Evolutionary conservation across 2,113 vertebrate genomes (phyloP), one percentile per base, ranked within the genome.

Genomic region (Poeciliopsis occidentalis): DNA sequence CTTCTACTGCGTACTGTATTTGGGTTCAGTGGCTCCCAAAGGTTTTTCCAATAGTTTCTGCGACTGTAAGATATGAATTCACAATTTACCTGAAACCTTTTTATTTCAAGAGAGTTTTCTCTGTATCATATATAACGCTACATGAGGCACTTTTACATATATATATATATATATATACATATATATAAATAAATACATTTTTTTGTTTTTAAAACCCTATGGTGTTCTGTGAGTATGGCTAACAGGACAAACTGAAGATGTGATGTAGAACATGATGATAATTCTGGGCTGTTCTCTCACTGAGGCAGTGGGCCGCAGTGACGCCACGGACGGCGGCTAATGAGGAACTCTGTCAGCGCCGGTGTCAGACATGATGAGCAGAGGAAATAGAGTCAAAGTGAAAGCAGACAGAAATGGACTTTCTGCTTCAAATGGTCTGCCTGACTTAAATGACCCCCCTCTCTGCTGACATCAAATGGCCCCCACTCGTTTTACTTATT

Each of bases 331-430:
- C 12, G 64, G 74, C 67, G 17, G 19, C 75, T 84, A 88, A 89
- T 87, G 78, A 88, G 84, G 70, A 68, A 72, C 66, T 80, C 60
- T 84, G 75, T 85, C 82, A 80, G 80, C 67, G 32, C 54, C 60
- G 22, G 61, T 65, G 69, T 84, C 71, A 71, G 76, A 74, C 79
- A 80, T 17, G 11, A 77, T 34, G 72, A 75, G 67, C 15, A 29
- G 67, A 70, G 57, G 71, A 65, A 81, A 83, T 78, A 29, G 81
- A 86, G 74, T 73, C 69, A 69, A 71, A 83, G 64, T 60, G 71
- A 74, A 78, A 67, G 68, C 5, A 44, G 44, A 66, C 71, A 67
- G 72, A 79, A 69, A 82, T 51, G 54, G 73, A 60, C 60, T 69
- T 76, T 79, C 65, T 69, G 62, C 77, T 67, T 85, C 67, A 80